These are phyloP conservation scores for Mythimna albipuncta DNA, from an alignment of 2,888 invertebrate genomes.

Conservation along the genomic window DNA sequence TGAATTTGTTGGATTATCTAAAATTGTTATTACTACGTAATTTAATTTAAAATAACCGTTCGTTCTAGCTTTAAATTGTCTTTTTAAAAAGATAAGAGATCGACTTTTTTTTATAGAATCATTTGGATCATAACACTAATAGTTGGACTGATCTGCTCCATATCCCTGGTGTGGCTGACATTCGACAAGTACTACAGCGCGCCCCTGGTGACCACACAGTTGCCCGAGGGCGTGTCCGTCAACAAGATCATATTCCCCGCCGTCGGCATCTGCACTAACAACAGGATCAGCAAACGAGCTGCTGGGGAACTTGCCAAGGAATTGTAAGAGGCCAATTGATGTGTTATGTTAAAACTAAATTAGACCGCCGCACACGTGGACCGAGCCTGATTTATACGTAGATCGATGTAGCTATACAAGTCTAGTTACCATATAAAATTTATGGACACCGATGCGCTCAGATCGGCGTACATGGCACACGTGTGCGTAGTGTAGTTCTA, in stretches of 20 bases:
- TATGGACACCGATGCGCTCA: no score
- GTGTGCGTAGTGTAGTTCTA: no score
- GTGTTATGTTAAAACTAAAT: neutral
- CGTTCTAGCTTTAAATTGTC: no score
- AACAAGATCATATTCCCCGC: slow-evolving; percentile 87
- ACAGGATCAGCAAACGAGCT: slow-evolving; percentile 85
- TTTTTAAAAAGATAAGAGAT: neutral
- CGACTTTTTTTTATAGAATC: slow-evolving; percentile 68
- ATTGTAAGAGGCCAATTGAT: slow-evolving; percentile 69
- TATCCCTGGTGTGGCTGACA: slow-evolving; percentile 82
- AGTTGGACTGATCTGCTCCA: slow-evolving; percentile 81
- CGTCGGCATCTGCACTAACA: slow-evolving; percentile 86
- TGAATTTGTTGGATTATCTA: neutral
- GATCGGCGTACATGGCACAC: no score
- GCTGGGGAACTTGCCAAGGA: slow-evolving; percentile 77
- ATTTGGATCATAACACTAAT: slow-evolving; percentile 84
- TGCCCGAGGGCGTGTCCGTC: slow-evolving; percentile 86
- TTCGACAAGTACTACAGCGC: slow-evolving; percentile 82
- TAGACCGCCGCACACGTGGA: no score
- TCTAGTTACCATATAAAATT: no score
- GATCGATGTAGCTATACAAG: no score
- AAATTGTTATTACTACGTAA: neutral
- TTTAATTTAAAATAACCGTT: no score
- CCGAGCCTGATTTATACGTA: no score
- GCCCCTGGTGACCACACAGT: slow-evolving; percentile 84